A percentile compares a stretch with the other conserved stretches of the same genome.
Conservation (phyloP, 2,797 vertebrate species). For the Harpagifer antarcticus region DNA sequence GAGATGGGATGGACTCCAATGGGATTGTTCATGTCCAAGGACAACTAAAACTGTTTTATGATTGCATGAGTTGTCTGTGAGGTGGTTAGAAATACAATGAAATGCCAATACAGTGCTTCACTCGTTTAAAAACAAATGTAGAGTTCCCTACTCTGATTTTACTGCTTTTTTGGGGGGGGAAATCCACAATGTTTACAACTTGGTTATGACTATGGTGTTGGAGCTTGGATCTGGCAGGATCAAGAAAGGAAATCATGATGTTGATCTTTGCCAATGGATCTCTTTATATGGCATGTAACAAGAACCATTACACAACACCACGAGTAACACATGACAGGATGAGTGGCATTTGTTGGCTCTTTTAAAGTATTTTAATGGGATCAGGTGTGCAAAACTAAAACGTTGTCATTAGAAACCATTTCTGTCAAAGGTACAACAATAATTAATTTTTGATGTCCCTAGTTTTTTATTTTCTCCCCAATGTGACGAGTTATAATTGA, state of each 20-base stretch:
- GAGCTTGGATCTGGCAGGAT: too few relatives aligned
- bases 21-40: not conserved
- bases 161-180: not conserved
- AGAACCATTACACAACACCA: too few relatives aligned
- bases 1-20: not conserved
- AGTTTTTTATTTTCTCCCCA: not conserved
- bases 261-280: too few relatives aligned
- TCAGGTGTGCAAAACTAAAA: not conserved
- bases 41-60: not conserved
- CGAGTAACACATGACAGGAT: too few relatives aligned
- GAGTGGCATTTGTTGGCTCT: not conserved
- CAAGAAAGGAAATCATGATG: too few relatives aligned
- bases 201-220: not conserved
- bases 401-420: not conserved
- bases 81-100: not conserved
- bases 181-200: not conserved
- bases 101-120: not conserved
- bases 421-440: not conserved
- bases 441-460: not conserved
- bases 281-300: too few relatives aligned
- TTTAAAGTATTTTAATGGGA: not conserved
- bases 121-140: not conserved
- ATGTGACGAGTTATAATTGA: not conserved
- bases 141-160: not conserved
- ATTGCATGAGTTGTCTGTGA: not conserved